Conservation (phyloP, 64 coral and sea anemone genomes). For the Dendrophyllia cribrosa region DNA sequence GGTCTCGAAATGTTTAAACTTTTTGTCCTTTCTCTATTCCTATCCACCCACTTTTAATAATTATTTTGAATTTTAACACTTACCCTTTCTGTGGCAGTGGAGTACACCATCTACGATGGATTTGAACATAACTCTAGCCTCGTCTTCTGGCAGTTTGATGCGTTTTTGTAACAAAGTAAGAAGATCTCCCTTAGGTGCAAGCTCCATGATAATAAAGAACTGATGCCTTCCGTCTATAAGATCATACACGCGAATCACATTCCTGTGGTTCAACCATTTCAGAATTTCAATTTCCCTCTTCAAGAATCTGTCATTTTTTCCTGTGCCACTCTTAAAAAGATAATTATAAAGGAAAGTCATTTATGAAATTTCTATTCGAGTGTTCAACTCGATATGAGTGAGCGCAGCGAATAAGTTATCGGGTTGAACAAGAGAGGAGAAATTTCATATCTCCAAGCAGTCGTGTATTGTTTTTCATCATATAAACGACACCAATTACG, state of each 20-base stretch:
- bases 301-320: conserved; percentile 44
- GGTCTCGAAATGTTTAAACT: no score
- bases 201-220: conserved; percentile 90
- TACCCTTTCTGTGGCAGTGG: conserved; percentile 84
- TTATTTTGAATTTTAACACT: not conserved
- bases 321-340: not conserved
- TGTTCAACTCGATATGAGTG: no score
- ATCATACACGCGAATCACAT: conserved; percentile 74
- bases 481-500: no score
- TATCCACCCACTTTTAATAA: no score
- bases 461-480: no score
- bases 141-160: conserved; percentile 46
- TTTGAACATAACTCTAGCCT: conserved; percentile 80
- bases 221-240: conserved; percentile 68
- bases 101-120: conserved; percentile 74
- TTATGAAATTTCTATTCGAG: no score
- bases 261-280: conserved; percentile 70
- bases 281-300: conserved; percentile 83
- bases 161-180: conserved; percentile 65
- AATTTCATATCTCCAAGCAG: no score
- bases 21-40: no score
- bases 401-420: no score
- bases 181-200: conserved; percentile 76
- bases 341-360: not conserved
- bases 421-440: no score